Evolutionary conservation across 2,797 vertebrate genomes (phyloP), one percentile per base, ranked within the genome.

Genomic region (Dicrostonyx torquatus): DNA sequence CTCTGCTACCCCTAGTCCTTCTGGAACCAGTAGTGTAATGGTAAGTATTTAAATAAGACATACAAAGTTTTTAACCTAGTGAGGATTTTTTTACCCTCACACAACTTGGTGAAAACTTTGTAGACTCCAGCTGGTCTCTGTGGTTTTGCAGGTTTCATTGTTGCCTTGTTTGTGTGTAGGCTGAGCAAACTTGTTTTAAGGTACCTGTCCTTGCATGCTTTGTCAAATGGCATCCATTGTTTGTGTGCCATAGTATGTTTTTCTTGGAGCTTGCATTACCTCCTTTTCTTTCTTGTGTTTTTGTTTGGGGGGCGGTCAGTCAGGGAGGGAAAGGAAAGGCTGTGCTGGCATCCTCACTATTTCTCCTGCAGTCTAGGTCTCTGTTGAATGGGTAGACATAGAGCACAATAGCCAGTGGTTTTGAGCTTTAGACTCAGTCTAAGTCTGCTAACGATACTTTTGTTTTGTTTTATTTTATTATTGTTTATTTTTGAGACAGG

Each of bases 1-100:
- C 95, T 98, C 97, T 98, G 98, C 98, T 98, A 98, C 98, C 98
- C 98, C 88, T 98, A 93, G 97, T 98, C 96, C 98, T 98, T 94
- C 98, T 98, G 98, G 98, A 98, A 97, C 73, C 97, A 97, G 97
- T 98, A 98, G 98, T 97, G 98, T 98, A 94, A 96, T 96, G 98
- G 98, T 98, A 98, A 98, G 98, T 98, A 98, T 98, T 96, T 98
- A 93, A 98, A 97, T 97, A 95, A 96, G 94, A 97, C 92, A 97
- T 98, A 97, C 98, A 98, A 98, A 98, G 98, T 98, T 98, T 98
- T 98, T 98, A 94, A 97, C 97, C 87, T 97, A 90, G 97, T 98
- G 98, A 97, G 97, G 97, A 95, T n/a, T 82, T 94, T 88, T 95
- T 76, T 77, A 84, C 68, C 94, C 97, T 98, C 98, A 95, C 97